Percentiles rank a stretch among this genome's conserved stretches.
Evolutionary conservation across 2,888 invertebrate genomes (phyloP).

Genomic region (Chironomus tentans): DNA sequence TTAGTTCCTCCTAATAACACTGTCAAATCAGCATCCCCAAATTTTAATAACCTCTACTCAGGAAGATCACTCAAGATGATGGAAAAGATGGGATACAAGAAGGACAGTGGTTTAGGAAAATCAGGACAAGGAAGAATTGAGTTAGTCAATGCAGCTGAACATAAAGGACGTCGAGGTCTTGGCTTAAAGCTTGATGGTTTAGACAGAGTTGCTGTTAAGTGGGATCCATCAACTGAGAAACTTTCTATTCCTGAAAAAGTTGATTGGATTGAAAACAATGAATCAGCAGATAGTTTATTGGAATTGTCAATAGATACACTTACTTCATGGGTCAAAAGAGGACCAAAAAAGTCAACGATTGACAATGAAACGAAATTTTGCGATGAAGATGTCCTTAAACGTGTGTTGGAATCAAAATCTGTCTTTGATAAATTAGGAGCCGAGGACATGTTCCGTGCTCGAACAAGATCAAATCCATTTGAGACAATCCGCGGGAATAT

Average conservation of each 20-base stretch:
- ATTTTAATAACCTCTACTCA: conserved; percentile 1
- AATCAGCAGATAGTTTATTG: conserved; percentile 35
- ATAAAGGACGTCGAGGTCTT: conserved; percentile 75
- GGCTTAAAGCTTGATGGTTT: conserved; percentile 59
- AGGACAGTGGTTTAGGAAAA: conserved; percentile 79
- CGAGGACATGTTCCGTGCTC: conserved; percentile 67
- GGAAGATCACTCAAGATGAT: conserved; percentile 37
- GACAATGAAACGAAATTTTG: conserved; percentile 75
- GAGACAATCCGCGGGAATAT: conserved; percentile 84
- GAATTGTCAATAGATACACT: conserved; percentile 44
- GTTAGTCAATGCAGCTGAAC: conserved; percentile 69
- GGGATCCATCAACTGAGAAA: conserved; percentile 53
- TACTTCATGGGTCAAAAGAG: conserved; percentile 54
- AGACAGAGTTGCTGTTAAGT: conserved; percentile 52
- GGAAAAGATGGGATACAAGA: conserved; percentile 73
- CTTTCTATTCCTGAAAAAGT: conserved; percentile 39
- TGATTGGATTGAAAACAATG: conserved; percentile 43
- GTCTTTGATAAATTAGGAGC: conserved; percentile 74
- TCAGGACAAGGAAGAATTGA: conserved; percentile 68
- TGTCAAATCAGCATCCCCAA: too few relatives aligned
- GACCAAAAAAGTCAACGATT: conserved; percentile 56
- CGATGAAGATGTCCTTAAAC: conserved; percentile 54
- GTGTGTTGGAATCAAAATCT: conserved; percentile 67
- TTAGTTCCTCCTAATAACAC: too few relatives aligned
- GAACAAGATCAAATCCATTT: conserved; percentile 84